Evolutionary conservation across 2,888 invertebrate genomes (phyloP).

Genomic region (Tetragonula carbonaria): DNA sequence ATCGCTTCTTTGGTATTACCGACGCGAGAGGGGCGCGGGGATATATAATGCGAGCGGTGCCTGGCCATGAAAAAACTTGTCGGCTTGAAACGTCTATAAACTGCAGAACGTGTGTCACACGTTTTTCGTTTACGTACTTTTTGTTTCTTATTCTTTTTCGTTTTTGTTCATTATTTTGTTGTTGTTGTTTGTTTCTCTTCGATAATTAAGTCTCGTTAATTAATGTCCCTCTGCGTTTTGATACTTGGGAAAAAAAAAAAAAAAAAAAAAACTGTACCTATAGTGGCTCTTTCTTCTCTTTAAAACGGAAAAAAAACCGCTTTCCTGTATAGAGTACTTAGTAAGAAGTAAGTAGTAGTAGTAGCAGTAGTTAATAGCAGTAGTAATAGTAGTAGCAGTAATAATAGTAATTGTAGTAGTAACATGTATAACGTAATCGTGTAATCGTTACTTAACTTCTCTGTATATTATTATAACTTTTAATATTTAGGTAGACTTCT

Average conservation of each 20-base stretch:
- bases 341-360: conserved; percentile 63
- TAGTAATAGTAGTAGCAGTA: conserved; percentile 72
- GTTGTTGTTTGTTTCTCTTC: conserved; percentile 3
- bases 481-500: conserved; percentile 82
- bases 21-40: conserved; percentile 69
- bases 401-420: conserved; percentile 74
- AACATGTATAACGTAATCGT: conserved; percentile 79
- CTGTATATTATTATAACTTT: conserved; percentile 82
- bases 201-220: conserved; percentile 66
- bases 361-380: conserved; percentile 58
- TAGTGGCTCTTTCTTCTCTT: conserved; percentile 50
- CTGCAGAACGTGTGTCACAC: conserved; percentile 60
- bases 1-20: conserved; percentile 83
- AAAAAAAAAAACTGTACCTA: conserved; percentile 66
- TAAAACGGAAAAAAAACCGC: conserved; percentile 34
- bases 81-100: conserved; percentile 58
- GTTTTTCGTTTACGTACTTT: conserved; percentile 47
- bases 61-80: conserved; percentile 61
- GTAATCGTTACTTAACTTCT: conserved; percentile 81
- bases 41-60: conserved; percentile 27
- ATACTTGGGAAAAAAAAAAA: conserved; percentile 56
- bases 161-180: too few species aligned
- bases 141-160: not conserved
- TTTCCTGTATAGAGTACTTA: conserved; percentile 61
- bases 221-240: conserved; percentile 61